Evolutionary conservation across 2,113 vertebrate genomes (phyloP).

Genomic region (Mustela nigripes): DNA sequence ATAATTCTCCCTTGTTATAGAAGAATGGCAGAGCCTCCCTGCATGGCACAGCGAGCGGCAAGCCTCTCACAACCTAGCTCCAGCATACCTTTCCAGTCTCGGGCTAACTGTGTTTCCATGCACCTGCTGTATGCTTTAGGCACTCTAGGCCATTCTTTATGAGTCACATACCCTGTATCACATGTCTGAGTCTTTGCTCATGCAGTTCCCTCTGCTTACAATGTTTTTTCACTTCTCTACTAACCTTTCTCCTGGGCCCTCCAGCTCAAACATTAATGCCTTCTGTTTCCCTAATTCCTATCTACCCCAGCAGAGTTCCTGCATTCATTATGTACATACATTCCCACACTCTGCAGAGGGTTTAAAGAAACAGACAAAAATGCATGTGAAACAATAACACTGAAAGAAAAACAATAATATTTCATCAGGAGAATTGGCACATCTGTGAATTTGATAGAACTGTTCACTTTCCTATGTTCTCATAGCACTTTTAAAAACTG

Average conservation of each 20-base stretch:
- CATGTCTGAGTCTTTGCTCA: background rate
- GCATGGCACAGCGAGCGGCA: background rate
- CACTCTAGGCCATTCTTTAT: background rate
- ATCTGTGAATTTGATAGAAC: conserved; percentile 21
- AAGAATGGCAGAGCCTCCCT: background rate
- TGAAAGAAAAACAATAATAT: conserved; percentile 45
- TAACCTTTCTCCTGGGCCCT: background rate
- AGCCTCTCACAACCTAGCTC: background rate
- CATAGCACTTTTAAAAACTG: conserved; percentile 8
- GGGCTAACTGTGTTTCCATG: background rate
- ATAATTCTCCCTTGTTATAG: background rate
- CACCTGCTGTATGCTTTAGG: background rate
- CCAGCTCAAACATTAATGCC: background rate
- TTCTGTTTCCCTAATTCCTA: background rate
- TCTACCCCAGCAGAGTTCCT: background rate
- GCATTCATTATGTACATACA: background rate
- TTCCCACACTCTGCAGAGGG: background rate
- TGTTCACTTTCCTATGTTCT: conserved; percentile 11
- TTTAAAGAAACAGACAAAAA: conserved; percentile 49
- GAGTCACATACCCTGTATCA: background rate
- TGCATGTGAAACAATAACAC: background rate
- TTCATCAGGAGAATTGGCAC: background rate
- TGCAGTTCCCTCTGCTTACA: background rate
- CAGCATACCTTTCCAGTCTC: background rate
- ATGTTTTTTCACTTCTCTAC: background rate